Evolutionary conservation across 2,888 invertebrate genomes (phyloP), one percentile per base, ranked within the genome.

Genomic region (Schizotus pectinicornis): DNA sequence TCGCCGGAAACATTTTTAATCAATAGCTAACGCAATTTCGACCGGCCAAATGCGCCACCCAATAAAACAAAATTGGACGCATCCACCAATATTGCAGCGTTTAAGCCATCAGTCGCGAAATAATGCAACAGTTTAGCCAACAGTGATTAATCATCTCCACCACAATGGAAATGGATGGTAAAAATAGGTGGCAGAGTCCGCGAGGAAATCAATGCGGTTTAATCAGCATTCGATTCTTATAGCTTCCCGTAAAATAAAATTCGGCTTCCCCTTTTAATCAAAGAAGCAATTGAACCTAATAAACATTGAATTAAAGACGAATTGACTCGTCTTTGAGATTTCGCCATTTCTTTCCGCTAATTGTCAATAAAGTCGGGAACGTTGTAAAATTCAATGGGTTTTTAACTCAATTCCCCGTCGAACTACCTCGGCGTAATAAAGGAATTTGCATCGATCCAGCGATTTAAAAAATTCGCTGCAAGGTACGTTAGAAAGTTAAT

Each of bases 281-380:
- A 73, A 72, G 73, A 67, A 68, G 67, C 70, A 69, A 67, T 67
- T 68, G 68, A 70, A 72, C 69, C 71, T 69, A 72, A 73, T 73
- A 71, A 71, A 72, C 73, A 71, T 72, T 67, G 70, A 71, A 71
- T 73, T 72, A 69, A 69, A 68, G 64, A 67, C 62, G 69, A 71
- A 69, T 68, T 64, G 70, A 68, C 56, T 62, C 49, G 64, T 67
- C 69, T 72, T 70, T 70, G 69, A 69, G 64, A 71, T 67, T 63
- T 66, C 65, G 59, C 65, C 67, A 65, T 70, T 70, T 67, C 69
- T 69, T 69, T 68, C 62, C 62, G 58, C 59, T 67, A 67, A 68
- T 67, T 68, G 68, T 65, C 69, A 70, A 70, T 68, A 67, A 70
- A 70, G 56, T 62, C 60, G 58, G 35, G 45, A 56, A 52, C 59